Percentiles rank a stretch among this genome's conserved stretches.
Conservation (phyloP, 2,113 vertebrate genomes). For the Saimiri boliviensis region DNA sequence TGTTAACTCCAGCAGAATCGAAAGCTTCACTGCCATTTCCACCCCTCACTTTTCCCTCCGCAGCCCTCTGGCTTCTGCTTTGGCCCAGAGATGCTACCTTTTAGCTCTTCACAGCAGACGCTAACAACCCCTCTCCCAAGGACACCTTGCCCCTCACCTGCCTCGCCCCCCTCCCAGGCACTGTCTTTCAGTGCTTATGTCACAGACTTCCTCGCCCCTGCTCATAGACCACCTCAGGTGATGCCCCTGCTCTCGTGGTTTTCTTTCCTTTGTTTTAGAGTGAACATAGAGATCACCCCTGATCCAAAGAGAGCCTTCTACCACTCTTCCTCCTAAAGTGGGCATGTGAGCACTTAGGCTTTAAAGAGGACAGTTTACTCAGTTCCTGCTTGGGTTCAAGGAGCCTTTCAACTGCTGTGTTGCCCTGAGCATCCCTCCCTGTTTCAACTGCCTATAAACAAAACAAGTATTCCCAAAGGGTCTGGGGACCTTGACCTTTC, state of each 20-base stretch:
- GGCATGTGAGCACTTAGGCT: fast-evolving
- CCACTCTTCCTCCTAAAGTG: fast-evolving
- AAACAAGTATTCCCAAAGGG: fast-evolving
- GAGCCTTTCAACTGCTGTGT: fast-evolving
- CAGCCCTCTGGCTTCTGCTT: background rate
- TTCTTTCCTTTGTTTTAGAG: background rate
- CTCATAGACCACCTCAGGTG: background rate
- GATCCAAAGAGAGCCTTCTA: background rate
- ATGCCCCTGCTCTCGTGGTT: fast-evolving
- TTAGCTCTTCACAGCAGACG: fast-evolving
- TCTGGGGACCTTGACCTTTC: fast-evolving
- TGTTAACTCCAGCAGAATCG: background rate
- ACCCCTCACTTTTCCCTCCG: background rate
- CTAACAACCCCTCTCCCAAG: background rate
- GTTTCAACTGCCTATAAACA: fast-evolving
- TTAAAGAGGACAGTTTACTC: fast-evolving
- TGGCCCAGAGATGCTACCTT: background rate
- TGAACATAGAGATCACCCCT: fast-evolving
- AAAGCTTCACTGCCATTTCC: background rate
- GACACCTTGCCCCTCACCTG: background rate
- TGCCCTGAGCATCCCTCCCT: background rate
- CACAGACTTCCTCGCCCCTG: background rate
- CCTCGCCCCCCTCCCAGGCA: too few species aligned
- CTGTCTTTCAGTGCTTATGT: fast-evolving
- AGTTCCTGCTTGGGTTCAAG: background rate